Conservation (phyloP, 2,113 vertebrate genomes). For the Emydocephalus ijimae region DNA sequence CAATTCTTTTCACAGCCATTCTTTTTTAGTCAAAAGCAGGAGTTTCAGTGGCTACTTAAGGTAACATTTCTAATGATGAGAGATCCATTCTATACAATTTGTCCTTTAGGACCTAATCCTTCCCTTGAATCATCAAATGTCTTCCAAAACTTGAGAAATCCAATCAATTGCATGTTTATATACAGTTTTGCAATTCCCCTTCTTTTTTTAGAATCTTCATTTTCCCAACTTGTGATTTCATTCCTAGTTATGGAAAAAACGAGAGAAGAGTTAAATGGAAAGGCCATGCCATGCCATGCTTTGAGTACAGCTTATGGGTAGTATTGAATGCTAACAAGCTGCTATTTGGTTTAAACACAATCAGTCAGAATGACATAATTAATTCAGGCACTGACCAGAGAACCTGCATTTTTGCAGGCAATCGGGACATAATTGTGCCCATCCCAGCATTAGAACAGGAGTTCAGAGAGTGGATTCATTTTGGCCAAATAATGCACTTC, state of each 20-base stretch:
- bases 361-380: constrained; percentile 56
- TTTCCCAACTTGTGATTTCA: constrained; percentile 54
- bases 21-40: background rate
- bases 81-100: background rate
- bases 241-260: constrained; percentile 60
- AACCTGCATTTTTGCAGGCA: constrained; percentile 44
- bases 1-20: background rate
- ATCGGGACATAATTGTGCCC: constrained; percentile 37
- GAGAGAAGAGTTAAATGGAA: constrained; percentile 40
- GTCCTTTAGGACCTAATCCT: background rate
- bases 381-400: constrained; percentile 39
- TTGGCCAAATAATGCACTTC: constrained; percentile 41
- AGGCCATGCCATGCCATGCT: constrained; percentile 32
- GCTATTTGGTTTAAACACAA: constrained; percentile 55
- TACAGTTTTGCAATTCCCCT: constrained; percentile 53
- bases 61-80: background rate
- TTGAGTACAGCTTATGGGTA: constrained; percentile 36
- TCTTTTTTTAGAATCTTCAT: constrained; percentile 42
- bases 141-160: background rate
- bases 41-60: background rate
- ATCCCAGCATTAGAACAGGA: constrained; percentile 47
- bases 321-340: constrained; percentile 29
- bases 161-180: constrained; percentile 44
- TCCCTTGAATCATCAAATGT: background rate
- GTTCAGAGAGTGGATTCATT: constrained; percentile 46